Percentiles rank a stretch among this genome's conserved stretches.
phyloP scores from a whole-genome alignment of 2,113 vertebrate species.

The Urocolius indicus region DNA sequence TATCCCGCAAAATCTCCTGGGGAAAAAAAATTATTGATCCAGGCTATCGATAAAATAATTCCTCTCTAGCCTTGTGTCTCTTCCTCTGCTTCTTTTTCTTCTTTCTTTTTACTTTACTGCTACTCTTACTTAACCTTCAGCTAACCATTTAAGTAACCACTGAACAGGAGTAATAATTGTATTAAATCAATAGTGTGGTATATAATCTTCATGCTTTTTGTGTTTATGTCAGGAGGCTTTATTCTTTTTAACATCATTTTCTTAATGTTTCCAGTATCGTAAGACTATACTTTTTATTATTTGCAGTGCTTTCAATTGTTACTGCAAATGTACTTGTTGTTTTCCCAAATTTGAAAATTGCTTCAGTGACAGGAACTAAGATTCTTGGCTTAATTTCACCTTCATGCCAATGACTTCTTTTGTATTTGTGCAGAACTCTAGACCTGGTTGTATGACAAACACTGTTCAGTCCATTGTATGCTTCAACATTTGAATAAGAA shows the following conservation, averaged over 20 bases:
- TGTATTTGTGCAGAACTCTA: background rate
- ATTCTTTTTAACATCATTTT: background rate
- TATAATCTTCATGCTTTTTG: constrained; percentile 8
- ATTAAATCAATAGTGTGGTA: background rate
- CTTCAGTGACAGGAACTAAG: background rate
- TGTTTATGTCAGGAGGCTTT: background rate
- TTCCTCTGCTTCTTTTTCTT: background rate
- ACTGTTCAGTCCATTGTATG: background rate
- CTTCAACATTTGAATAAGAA: background rate
- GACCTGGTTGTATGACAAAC: background rate
- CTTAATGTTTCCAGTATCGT: background rate
- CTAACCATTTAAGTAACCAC: background rate
- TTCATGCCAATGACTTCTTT: background rate
- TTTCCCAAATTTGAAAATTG: background rate
- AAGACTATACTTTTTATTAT: background rate
- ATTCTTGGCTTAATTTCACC: background rate
- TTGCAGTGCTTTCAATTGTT: background rate
- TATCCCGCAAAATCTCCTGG: background rate
- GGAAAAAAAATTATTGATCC: background rate
- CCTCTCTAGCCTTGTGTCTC: background rate
- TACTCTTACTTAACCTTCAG: constrained; percentile 52
- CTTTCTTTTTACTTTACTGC: background rate
- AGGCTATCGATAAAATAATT: constrained; percentile 10
- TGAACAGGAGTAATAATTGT: constrained; percentile 4
- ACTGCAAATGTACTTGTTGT: background rate